Conservation (phyloP, 2,888 invertebrate species). For the Tipula unca region DNA sequence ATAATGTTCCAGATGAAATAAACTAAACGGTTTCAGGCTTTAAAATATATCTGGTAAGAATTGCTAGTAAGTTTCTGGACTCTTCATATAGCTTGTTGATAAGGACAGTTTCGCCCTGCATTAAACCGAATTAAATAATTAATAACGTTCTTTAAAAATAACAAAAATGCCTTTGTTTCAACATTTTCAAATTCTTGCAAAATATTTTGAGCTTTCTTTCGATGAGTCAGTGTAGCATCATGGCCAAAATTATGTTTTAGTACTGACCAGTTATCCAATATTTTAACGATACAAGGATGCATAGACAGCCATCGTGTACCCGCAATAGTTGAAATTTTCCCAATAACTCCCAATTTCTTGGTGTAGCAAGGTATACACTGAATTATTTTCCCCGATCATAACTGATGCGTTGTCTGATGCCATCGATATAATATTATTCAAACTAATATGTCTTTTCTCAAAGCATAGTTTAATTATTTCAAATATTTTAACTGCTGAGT, state of each 20-base stretch:
- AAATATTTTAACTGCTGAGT: not conserved
- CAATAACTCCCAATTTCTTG: too few species aligned
- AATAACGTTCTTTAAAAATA: not conserved
- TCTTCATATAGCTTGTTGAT: not conserved
- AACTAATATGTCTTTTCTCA: not conserved
- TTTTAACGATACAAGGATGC: too few species aligned
- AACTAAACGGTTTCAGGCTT: not conserved
- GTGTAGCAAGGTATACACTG: too few species aligned
- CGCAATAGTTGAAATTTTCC: too few species aligned
- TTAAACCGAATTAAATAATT: not conserved
- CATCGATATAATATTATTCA: not conserved
- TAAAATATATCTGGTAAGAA: not conserved
- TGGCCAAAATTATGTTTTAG: not conserved
- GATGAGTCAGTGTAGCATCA: not conserved
- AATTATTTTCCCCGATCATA: too few species aligned
- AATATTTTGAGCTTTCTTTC: not conserved
- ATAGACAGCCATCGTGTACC: too few species aligned
- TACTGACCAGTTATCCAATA: not conserved
- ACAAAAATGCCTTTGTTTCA: not conserved
- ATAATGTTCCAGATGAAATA: not conserved
- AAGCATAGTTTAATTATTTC: not conserved
- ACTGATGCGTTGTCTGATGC: not conserved
- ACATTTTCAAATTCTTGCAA: not conserved
- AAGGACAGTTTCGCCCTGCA: not conserved
- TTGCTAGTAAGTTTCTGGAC: not conserved